phyloP scores from a whole-genome alignment of 2,888 invertebrate species.

The Cantharis rufa region DNA sequence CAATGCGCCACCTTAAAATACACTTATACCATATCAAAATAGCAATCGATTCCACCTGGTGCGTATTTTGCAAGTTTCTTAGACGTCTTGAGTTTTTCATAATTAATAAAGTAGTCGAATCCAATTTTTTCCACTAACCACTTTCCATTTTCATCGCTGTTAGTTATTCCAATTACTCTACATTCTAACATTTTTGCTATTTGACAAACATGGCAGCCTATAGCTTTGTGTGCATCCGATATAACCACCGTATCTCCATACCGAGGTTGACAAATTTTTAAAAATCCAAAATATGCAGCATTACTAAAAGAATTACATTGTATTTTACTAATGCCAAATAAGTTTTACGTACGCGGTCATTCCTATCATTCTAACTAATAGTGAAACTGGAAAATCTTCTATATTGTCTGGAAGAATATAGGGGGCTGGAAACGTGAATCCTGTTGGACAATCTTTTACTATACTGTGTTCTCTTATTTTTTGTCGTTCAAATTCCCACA shows the following conservation, averaged over 20 bases:
- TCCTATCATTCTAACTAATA: slow-evolving; percentile 67
- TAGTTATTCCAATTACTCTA: slow-evolving; percentile 72
- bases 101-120: slow-evolving; percentile 74
- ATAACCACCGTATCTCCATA: slow-evolving; percentile 75
- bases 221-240: slow-evolving; percentile 77
- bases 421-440: not conserved
- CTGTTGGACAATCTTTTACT: not conserved
- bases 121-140: slow-evolving; percentile 67
- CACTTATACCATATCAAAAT: slow-evolving; percentile 76
- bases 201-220: slow-evolving; percentile 78
- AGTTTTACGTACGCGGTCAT: slow-evolving; percentile 66
- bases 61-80: slow-evolving; percentile 63
- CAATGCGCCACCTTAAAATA: not conserved
- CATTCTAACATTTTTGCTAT: slow-evolving; percentile 76
- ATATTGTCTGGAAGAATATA: slow-evolving; percentile 61
- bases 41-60: slow-evolving; percentile 73
- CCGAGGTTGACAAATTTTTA: slow-evolving; percentile 73
- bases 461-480: slow-evolving; percentile 51
- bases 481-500: slow-evolving; percentile 63
- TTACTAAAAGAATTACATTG: slow-evolving; percentile 56
- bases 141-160: slow-evolving; percentile 70
- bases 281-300: slow-evolving; percentile 76
- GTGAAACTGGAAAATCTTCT: slow-evolving; percentile 62
- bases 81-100: slow-evolving; percentile 65
- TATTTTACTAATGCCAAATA: not conserved